phyloP scores from a whole-genome alignment of 2,888 invertebrate species.

The Scrobipalpa atriplicella region DNA sequence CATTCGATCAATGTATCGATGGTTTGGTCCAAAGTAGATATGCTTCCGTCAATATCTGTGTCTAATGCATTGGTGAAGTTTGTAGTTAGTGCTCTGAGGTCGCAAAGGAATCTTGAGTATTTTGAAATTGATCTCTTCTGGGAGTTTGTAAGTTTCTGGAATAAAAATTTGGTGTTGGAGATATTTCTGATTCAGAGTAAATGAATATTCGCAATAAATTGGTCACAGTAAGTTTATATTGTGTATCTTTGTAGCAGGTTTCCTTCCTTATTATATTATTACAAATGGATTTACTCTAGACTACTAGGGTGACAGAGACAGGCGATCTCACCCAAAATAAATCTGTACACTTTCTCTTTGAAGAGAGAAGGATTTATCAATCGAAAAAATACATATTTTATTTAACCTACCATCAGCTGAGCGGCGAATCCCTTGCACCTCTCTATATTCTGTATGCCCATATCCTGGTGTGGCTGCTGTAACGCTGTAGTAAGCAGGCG shows the following conservation, averaged over 20 bases:
- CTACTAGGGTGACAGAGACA: too few relatives aligned
- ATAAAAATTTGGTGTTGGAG: neutral
- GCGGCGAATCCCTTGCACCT: slow-evolving; percentile 93
- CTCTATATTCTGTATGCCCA: slow-evolving; percentile 91
- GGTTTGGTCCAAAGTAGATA: slow-evolving; percentile 60
- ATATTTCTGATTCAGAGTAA: neutral
- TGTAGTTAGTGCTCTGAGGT: slow-evolving; percentile 77
- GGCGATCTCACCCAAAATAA: too few relatives aligned
- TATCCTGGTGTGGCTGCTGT: slow-evolving; percentile 87
- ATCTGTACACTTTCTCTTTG: too few relatives aligned
- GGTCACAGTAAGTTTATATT: neutral
- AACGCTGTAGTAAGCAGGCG: slow-evolving; percentile 84
- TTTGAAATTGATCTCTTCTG: slow-evolving; percentile 85
- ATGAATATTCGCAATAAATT: neutral
- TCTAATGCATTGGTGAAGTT: slow-evolving; percentile 63
- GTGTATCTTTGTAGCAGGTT: neutral
- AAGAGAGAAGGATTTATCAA: too few relatives aligned
- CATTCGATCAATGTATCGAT: slow-evolving; percentile 71
- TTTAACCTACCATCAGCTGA: slow-evolving; percentile 86
- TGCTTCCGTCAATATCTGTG: slow-evolving; percentile 55
- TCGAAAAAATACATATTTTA: too few relatives aligned
- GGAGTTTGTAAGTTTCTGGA: slow-evolving; percentile 83
- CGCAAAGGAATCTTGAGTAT: slow-evolving; percentile 81
- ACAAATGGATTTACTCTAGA: too few relatives aligned
- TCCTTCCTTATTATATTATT: too few relatives aligned